Evolutionary conservation across 1,140 invertebrate species (phyloP).

Genomic region (Drosophila funebris): DNA sequence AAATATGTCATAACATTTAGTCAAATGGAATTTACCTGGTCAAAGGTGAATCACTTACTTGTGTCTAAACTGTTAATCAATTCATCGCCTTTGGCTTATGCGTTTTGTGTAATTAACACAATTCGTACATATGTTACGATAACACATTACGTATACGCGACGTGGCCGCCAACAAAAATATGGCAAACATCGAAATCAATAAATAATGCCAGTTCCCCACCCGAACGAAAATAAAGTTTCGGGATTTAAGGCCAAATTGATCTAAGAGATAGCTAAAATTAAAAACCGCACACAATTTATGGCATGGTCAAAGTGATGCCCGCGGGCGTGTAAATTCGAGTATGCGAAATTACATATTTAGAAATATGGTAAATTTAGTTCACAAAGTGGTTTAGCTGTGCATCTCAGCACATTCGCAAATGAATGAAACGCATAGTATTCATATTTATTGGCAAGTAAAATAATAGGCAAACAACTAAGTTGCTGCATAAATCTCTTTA

Average conservation of each 20-base stretch:
- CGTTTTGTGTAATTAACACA: slow-evolving; percentile 37
- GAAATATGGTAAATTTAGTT: slow-evolving; percentile 21
- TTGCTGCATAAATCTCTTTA: background rate
- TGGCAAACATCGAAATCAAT: slow-evolving; percentile 59
- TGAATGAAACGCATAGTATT: background rate
- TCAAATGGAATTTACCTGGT: background rate
- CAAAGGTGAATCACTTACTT: background rate
- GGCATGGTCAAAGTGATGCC: slow-evolving; percentile 37
- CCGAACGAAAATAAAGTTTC: slow-evolving; percentile 20
- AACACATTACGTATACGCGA: slow-evolving; percentile 27
- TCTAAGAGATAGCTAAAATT: slow-evolving; percentile 73
- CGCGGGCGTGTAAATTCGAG: slow-evolving; percentile 42
- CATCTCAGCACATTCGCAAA: background rate
- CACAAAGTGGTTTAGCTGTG: slow-evolving; percentile 13
- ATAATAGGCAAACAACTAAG: background rate
- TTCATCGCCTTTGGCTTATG: slow-evolving; percentile 24
- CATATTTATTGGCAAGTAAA: background rate
- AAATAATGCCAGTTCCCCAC: slow-evolving; percentile 26
- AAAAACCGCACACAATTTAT: slow-evolving; percentile 61
- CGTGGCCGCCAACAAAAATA: slow-evolving; percentile 28
- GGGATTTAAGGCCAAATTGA: slow-evolving; percentile 42
- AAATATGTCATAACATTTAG: slow-evolving; percentile 9
- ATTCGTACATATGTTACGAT: slow-evolving; percentile 17
- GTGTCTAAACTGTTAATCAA: slow-evolving; percentile 47
- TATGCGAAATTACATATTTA: slow-evolving; percentile 32